Percentiles rank a stretch among this genome's conserved stretches.
Conservation (phyloP, 2,113 vertebrate genomes). For the Dromaius novaehollandiae region DNA sequence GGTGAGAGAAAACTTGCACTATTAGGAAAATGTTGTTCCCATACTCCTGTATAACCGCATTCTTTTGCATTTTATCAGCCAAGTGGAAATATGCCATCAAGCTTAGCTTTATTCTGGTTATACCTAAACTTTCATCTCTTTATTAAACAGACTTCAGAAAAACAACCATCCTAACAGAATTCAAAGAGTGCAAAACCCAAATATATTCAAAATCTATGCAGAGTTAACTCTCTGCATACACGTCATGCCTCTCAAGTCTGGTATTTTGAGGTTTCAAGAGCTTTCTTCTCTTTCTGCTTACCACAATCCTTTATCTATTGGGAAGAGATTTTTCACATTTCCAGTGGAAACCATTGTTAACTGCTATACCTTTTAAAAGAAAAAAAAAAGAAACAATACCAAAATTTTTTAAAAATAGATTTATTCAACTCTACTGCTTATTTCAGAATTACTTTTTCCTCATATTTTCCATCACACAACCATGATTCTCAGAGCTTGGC, state of each 20-base stretch:
- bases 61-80: neutral
- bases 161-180: neutral
- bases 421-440: neutral
- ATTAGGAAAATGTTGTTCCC: neutral
- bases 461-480: neutral
- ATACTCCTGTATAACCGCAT: neutral
- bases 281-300: neutral
- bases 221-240: neutral
- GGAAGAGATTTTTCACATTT: neutral
- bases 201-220: neutral
- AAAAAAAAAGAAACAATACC: no score
- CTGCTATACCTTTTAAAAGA: neutral
- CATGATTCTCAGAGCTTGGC: neutral
- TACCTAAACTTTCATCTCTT: no score
- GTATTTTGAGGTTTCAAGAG: neutral
- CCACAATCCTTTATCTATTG: neutral
- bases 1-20: neutral
- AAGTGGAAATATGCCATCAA: neutral
- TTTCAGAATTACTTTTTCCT: neutral
- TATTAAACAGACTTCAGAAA: neutral
- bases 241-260: neutral
- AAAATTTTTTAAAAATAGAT: neutral
- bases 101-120: neutral
- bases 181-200: neutral
- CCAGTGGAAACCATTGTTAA: neutral